A percentile compares a stretch with the other conserved stretches of the same genome.
phyloP scores from a whole-genome alignment of 1,140 invertebrate species.

The Teleopsis dalmanni region DNA sequence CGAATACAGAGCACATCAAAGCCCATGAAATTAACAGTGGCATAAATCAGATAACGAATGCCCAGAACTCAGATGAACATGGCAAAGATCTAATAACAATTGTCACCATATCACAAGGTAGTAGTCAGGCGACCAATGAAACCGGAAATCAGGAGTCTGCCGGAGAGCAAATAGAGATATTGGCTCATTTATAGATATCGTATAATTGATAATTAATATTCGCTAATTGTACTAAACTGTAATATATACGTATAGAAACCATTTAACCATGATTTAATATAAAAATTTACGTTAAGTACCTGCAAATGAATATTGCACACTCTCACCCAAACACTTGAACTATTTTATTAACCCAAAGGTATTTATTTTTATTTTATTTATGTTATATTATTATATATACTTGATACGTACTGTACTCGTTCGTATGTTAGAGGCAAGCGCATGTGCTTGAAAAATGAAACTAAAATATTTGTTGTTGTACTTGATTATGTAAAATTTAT shows the following conservation, averaged over 20 bases:
- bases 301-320: background rate
- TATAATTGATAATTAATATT: too few relatives aligned
- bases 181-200: slow-evolving; percentile 33
- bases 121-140: slow-evolving; percentile 8
- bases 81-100: slow-evolving; percentile 42
- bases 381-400: too few relatives aligned
- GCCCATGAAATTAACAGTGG: slow-evolving; percentile 16
- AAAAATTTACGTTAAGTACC: background rate
- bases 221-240: too few relatives aligned
- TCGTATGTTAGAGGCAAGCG: too few relatives aligned
- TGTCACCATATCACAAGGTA: slow-evolving; percentile 34
- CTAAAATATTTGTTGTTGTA: too few relatives aligned
- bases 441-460: too few relatives aligned
- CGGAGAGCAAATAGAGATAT: slow-evolving; percentile 41
- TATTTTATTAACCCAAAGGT: slow-evolving; percentile 43
- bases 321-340: too few relatives aligned
- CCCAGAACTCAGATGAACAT: background rate
- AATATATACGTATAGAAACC: too few relatives aligned
- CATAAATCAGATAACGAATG: background rate
- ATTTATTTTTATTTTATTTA: slow-evolving; percentile 43
- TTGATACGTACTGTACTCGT: too few relatives aligned
- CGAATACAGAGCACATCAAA: too few relatives aligned
- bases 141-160: background rate
- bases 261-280: too few relatives aligned
- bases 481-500: too few relatives aligned